Base-by-base conservation (phyloP, 2,797 vertebrate genomes). In the Apogon talboti region DNA sequence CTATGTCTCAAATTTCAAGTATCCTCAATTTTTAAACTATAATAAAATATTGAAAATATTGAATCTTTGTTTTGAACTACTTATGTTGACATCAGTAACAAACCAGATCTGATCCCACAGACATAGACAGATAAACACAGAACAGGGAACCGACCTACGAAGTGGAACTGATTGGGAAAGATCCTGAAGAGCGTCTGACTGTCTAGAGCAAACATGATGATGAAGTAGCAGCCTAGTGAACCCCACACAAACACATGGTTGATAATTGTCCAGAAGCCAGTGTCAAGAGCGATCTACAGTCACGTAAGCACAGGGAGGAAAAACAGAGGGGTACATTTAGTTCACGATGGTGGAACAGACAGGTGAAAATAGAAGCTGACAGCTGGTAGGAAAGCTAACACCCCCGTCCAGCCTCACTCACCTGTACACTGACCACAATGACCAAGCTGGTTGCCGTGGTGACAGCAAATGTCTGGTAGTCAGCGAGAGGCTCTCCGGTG, bases 161-260 rank as follows among this genome's bases (percentile, higher is more conserved):
- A 98, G 85, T 94, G 94, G 91, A 98, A 97, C 86, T 97, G 96
- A 78, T 94, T 97, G 42, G 97, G 96, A 74, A 97, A 97, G 88
- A 97, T 94, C 76, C 86, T 93, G 79, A 98, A 98, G 79, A 98
- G 95, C 8, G 94, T 92, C 0, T 95, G 92, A 58, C 96, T 98
- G 79, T 98, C 95, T 93, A 98, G 94, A 81, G 94, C 93, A 0
- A 97, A 94, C 81, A 98, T 95, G 86, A 98, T 97, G 84, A 93
- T 88, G 0, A 98, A 97, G 90, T 95, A 98, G 8, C 83, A 84
- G 0, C 95, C 95, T 44, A 98, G 84, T 65, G 96, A 98, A 66
- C 96, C 96, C 97, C 96, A 98, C 83, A 98, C 95, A 84, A 96
- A 98, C 91, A 98, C 95, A 58, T 97, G 96, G 90, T 98, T 98